Evolutionary conservation across 1,140 invertebrate genomes (phyloP), one percentile per base, ranked within the genome.

Genomic region (Archegozetes longisetosus): DNA sequence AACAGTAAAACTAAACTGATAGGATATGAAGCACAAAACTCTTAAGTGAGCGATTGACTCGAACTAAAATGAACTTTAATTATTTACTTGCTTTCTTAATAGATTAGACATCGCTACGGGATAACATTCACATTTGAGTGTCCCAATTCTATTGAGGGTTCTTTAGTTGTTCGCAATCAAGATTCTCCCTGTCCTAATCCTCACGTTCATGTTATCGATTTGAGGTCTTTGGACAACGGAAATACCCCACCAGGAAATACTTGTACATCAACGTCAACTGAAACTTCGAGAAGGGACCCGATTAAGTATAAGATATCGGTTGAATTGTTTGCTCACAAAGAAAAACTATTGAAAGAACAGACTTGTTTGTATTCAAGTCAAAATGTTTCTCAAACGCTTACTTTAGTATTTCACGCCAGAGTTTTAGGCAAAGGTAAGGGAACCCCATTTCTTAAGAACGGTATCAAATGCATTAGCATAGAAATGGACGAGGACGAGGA

Each of bases 401-500:
- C 25, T n/a, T 46, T 62, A 4, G 25, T 58, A n/a, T 40, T 62
- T 20, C 14, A 58, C 53, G 54, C 53, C 20, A 40, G 56, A 47
- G 61, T 62, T 6, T 47, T 62, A 46, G 61, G 63, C 51, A 58
- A 53, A 54, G 46, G 53, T 40, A 62, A 60, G 49, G 47, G 60
- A 9, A 55, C 53, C 4, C 52, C 40, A 47, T 52, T 52, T 3
- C 22, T 63, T 2, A 56, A 28, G 24, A 53, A 17, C 2, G 29
- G 55, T 2, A 49, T 51, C 25, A 53, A 40, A 3, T 58, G 22
- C 32, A 52, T 61, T 27, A 55, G 55, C n/a, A 20, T 46, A 25
- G 58, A 61, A n/a, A 32, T 53, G 23, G 20, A 61, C 24, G 60
- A 54, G 24, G 55, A 64, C 22, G 53, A 54, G 1, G 47, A 63